Evolutionary conservation across 2,113 vertebrate species (phyloP).

Genomic region (Xenopus laevis): DNA sequence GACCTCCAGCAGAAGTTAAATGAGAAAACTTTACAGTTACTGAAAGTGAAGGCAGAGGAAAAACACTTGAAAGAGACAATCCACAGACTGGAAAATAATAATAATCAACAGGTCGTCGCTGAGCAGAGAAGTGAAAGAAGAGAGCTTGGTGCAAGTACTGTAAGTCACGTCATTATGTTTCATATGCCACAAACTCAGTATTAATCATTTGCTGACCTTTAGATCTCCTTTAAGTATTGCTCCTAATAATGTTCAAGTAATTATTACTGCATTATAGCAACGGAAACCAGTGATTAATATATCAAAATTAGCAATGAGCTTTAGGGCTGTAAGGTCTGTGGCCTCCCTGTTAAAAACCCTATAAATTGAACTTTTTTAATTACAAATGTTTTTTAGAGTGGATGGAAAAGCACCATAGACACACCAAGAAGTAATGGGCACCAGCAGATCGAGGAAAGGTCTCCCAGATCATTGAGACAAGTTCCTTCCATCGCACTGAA

Average conservation of each 20-base stretch:
- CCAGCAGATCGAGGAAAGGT: slow-evolving; percentile 67
- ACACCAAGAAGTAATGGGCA: slow-evolving; percentile 81
- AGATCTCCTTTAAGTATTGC: too few species aligned
- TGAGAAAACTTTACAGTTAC: slow-evolving; percentile 66
- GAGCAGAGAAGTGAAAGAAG: slow-evolving; percentile 46
- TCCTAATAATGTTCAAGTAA: background rate
- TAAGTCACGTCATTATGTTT: background rate
- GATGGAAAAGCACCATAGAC: slow-evolving; percentile 60
- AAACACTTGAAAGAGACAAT: slow-evolving; percentile 71
- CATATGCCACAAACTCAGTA: too few species aligned
- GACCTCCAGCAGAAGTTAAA: slow-evolving; percentile 74
- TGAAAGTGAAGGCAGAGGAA: slow-evolving; percentile 71
- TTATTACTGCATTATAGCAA: too few species aligned
- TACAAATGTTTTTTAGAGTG: slow-evolving; percentile 47
- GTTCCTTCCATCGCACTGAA: slow-evolving; percentile 49
- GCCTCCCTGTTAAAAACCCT: too few species aligned
- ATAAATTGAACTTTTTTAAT: background rate
- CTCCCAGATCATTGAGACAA: slow-evolving; percentile 52
- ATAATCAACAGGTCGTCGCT: slow-evolving; percentile 53
- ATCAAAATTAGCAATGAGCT: too few species aligned
- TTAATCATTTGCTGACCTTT: too few species aligned
- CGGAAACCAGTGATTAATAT: too few species aligned
- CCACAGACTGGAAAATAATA: slow-evolving; percentile 60
- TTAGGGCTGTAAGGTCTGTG: too few species aligned
- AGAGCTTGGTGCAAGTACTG: slow-evolving; percentile 46